A percentile compares a stretch with the other conserved stretches of the same genome.
phyloP scores from a whole-genome alignment of 2,888 invertebrate species.

The Pollenia labialis region DNA sequence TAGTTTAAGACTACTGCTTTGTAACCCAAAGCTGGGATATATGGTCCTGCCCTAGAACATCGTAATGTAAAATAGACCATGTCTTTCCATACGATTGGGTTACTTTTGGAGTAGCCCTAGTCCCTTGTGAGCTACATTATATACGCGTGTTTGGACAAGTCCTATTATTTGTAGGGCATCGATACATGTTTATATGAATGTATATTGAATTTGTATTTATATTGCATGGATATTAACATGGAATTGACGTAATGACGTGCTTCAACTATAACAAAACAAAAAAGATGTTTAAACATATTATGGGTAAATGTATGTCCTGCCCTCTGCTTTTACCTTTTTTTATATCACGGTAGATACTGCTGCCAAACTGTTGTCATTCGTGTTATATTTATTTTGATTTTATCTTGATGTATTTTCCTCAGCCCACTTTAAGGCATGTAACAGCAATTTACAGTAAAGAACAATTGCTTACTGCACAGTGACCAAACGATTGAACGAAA shows the following conservation, averaged over 20 bases:
- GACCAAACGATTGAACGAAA: constrained; percentile 31
- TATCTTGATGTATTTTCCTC: background rate
- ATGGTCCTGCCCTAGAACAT: too few species aligned
- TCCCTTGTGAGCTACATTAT: too few species aligned
- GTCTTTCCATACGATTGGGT: too few species aligned
- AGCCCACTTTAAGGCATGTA: background rate
- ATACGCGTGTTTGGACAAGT: too few species aligned
- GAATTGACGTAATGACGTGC: constrained; percentile 41
- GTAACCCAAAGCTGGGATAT: too few species aligned
- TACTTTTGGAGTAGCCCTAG: too few species aligned
- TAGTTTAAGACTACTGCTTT: too few species aligned
- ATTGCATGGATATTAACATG: constrained; percentile 24
- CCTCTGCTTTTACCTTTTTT: background rate
- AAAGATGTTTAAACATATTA: constrained; percentile 43
- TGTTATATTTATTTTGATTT: background rate
- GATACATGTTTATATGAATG: background rate
- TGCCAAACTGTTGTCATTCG: background rate
- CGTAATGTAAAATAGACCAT: too few species aligned
- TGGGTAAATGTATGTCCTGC: constrained; percentile 4
- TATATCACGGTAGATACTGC: background rate
- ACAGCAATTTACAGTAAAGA: constrained; percentile 37
- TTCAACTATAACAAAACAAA: background rate
- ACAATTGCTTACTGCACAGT: constrained; percentile 25
- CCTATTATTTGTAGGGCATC: too few species aligned
- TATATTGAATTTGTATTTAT: background rate